phyloP scores from a whole-genome alignment of 2,888 invertebrate species.

The Apamea sordens region DNA sequence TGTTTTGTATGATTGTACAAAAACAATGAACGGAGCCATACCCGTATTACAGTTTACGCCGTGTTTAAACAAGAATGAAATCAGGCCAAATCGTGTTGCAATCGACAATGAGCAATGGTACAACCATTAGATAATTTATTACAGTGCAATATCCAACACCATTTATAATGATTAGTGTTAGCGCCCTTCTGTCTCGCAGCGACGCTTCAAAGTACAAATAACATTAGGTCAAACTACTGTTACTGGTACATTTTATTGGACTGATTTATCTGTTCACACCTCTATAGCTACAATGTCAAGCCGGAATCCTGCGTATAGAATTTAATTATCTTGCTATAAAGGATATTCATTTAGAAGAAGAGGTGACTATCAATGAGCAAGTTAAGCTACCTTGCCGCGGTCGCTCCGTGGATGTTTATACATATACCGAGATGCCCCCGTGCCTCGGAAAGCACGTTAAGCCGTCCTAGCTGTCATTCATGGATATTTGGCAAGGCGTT shows the following conservation, averaged over 20 bases:
- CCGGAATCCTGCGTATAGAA: background rate
- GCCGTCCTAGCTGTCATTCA: background rate
- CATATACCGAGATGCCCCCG: too few relatives aligned
- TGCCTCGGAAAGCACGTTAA: background rate
- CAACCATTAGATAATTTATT: constrained; percentile 70
- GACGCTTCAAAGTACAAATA: constrained; percentile 62
- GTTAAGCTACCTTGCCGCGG: background rate
- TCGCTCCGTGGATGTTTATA: background rate
- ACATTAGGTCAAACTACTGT: constrained; percentile 57
- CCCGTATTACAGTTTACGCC: background rate
- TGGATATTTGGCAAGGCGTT: background rate
- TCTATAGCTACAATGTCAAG: constrained; percentile 15
- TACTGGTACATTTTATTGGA: constrained; percentile 25
- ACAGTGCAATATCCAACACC: constrained; percentile 74
- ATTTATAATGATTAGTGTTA: constrained; percentile 79
- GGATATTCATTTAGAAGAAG: background rate
- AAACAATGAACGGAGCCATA: background rate
- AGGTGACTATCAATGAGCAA: background rate
- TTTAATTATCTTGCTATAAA: background rate
- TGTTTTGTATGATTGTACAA: background rate
- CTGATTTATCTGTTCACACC: constrained; percentile 13
- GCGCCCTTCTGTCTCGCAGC: constrained; percentile 70
- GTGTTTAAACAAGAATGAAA: constrained; percentile 30
- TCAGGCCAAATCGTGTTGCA: constrained; percentile 44
- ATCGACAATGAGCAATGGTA: constrained; percentile 54